phyloP scores from a whole-genome alignment of 2,888 invertebrate genomes.

The Bellardia bayeri region DNA sequence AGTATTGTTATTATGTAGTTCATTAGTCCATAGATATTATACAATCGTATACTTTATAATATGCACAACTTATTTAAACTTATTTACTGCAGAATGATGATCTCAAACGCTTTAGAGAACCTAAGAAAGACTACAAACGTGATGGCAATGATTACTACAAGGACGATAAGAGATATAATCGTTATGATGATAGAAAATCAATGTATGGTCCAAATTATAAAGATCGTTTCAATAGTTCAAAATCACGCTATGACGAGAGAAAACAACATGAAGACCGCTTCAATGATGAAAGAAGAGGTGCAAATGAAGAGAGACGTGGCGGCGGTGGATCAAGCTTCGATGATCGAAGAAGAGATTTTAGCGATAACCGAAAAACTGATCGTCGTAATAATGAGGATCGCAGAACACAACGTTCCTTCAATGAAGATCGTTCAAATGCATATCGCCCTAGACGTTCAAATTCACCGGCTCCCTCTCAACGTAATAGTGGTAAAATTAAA shows the following conservation, averaged over 20 bases:
- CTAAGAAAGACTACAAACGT: constrained; percentile 66
- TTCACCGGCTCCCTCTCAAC: constrained; percentile 61
- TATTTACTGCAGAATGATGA: constrained; percentile 48
- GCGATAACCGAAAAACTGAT: constrained; percentile 56
- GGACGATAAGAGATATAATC: constrained; percentile 76
- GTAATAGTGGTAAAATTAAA: constrained; percentile 52
- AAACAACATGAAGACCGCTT: constrained; percentile 73
- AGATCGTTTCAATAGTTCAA: constrained; percentile 63
- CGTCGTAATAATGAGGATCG: constrained; percentile 67
- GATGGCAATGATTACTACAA: constrained; percentile 63
- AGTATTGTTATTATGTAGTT: too few relatives aligned
- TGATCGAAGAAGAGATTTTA: constrained; percentile 65
- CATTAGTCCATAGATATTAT: too few relatives aligned
- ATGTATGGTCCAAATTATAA: constrained; percentile 47
- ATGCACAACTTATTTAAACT: too few relatives aligned
- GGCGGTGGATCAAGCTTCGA: constrained; percentile 30
- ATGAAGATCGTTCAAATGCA: constrained; percentile 59
- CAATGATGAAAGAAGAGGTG: constrained; percentile 69
- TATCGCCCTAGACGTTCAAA: constrained; percentile 74
- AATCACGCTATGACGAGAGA: constrained; percentile 72
- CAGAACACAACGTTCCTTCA: constrained; percentile 67
- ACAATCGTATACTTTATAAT: background rate
- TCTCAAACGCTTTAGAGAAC: constrained; percentile 69
- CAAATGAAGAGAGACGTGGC: constrained; percentile 69
- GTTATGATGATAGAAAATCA: constrained; percentile 68